These are phyloP conservation scores for Callipepla squamata DNA, from an alignment of 2,113 vertebrate genomes.

Conservation along the genomic window DNA sequence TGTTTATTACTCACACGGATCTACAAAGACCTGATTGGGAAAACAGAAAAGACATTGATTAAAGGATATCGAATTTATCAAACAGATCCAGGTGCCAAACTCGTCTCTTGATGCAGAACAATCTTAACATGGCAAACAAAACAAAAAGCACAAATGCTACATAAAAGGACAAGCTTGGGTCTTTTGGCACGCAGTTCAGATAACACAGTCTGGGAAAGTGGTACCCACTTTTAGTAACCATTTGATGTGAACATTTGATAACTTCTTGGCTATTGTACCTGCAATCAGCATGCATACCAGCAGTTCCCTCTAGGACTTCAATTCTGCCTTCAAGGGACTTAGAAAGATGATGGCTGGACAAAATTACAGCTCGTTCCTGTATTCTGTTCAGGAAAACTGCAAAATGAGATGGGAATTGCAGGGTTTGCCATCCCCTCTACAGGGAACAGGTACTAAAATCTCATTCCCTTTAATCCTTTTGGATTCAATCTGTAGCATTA, in stretches of 20 bases:
- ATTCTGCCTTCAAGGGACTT: not conserved
- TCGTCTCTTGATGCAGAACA: not conserved
- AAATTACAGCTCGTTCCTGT: not conserved
- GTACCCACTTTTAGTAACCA: not conserved
- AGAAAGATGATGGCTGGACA: not conserved
- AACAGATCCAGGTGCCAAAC: not conserved
- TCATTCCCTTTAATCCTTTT: not conserved
- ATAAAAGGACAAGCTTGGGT: not conserved
- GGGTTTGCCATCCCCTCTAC: not conserved
- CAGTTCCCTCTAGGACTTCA: not conserved
- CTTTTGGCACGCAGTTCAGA: not conserved
- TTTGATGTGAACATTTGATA: not conserved
- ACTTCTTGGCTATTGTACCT: not conserved
- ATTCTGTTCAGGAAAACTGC: not conserved
- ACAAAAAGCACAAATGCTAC: not conserved
- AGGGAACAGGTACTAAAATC: not conserved
- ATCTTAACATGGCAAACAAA: not conserved
- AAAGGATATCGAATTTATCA: not conserved
- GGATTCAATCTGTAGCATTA: not conserved
- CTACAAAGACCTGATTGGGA: not conserved
- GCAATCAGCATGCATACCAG: fast-evolving
- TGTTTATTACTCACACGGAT: not conserved
- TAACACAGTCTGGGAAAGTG: not conserved
- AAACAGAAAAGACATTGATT: not conserved
- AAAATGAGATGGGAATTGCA: not conserved